Evolutionary conservation across 23 tunicate species (phyloP).

Genomic region (Ascidia mentula): DNA sequence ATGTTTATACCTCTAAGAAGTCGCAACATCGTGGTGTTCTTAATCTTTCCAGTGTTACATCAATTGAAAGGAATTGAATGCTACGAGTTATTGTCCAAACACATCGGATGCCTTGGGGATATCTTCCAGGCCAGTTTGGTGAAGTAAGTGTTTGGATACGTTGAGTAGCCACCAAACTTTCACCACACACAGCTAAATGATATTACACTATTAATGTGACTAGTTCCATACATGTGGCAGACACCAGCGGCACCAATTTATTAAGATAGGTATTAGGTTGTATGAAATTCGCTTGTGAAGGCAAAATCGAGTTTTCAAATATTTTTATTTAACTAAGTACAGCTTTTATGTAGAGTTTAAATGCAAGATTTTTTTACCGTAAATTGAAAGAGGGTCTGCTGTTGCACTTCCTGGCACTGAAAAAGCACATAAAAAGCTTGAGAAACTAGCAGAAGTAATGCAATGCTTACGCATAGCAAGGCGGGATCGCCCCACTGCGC

Average conservation of each 20-base stretch:
- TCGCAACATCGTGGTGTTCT: not conserved
- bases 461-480: not conserved
- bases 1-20: conserved; percentile 9
- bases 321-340: not conserved
- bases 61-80: not conserved
- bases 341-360: not conserved
- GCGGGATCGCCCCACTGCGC: too few species aligned
- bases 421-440: not conserved
- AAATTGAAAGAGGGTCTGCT: not conserved
- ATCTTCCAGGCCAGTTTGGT: conserved; percentile 12
- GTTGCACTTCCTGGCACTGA: not conserved
- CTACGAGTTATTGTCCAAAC: conserved; percentile 2
- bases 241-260: too few species aligned
- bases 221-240: too few species aligned
- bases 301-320: not conserved
- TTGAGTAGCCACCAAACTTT: not conserved
- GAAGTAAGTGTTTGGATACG: not conserved
- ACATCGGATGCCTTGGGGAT: not conserved
- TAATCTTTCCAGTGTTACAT: not conserved
- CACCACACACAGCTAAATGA: conserved; percentile 8
- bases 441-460: not conserved
- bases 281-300: too few species aligned
- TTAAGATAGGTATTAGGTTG: too few species aligned
- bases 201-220: too few species aligned
- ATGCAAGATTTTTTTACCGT: conserved; percentile 1